A percentile compares a stretch with the other conserved stretches of the same genome.
Conservation (phyloP, 2,113 vertebrate species). For the Colossoma macropomum region DNA sequence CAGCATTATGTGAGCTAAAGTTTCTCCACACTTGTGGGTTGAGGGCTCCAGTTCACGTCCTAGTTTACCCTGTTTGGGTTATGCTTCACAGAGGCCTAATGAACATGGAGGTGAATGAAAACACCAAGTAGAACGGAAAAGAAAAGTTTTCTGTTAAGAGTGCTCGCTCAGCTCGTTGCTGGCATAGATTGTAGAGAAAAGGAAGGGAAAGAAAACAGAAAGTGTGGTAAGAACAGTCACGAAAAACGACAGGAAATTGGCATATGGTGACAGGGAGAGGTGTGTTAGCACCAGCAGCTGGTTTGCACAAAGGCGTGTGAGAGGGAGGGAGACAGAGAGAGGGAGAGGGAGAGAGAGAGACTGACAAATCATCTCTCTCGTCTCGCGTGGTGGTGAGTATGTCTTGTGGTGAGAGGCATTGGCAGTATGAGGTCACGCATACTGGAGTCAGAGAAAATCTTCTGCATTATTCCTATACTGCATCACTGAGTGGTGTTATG, state of each 20-base stretch:
- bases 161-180: constrained; percentile 69
- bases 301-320: constrained; percentile 31
- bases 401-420: constrained; percentile 71
- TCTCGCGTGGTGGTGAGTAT: constrained; percentile 50
- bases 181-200: constrained; percentile 28
- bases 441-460: constrained; percentile 24
- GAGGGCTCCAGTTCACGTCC: constrained; percentile 56
- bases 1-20: neutral
- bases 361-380: constrained; percentile 72
- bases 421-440: constrained; percentile 76
- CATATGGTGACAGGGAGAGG: constrained; percentile 60
- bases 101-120: constrained; percentile 39
- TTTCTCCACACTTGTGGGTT: constrained; percentile 2
- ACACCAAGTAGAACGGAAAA: constrained; percentile 33
- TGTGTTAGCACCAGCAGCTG: constrained; percentile 43
- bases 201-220: constrained; percentile 45
- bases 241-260: constrained; percentile 66
- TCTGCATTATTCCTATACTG: constrained; percentile 47
- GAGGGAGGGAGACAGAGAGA: constrained; percentile 25
- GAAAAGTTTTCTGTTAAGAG: constrained; percentile 66
- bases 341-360: constrained; percentile 40
- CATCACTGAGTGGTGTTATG: constrained; percentile 51
- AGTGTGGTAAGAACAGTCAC: constrained; percentile 46
- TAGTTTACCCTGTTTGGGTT: constrained; percentile 68
- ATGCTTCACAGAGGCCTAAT: constrained; percentile 36